Evolutionary conservation across 2,113 vertebrate genomes (phyloP), one percentile per base, ranked within the genome.

Genomic region (Ia io): DNA sequence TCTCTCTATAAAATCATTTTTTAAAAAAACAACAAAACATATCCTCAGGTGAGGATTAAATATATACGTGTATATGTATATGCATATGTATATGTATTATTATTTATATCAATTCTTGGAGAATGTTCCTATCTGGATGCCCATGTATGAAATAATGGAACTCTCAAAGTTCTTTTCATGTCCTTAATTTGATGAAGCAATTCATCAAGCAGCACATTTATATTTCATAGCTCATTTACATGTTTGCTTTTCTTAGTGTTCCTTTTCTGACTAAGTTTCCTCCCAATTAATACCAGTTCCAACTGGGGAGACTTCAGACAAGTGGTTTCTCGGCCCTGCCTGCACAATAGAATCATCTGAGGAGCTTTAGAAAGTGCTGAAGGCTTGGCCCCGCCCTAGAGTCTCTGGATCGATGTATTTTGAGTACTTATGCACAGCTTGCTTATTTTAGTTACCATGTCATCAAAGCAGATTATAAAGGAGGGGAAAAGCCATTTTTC

Each of bases 391-490:
- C 25, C 0, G 0, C 42, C 40, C 47, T 35, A 0, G 25, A 73
- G 51, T n/a, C 18, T 56, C 20, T 28, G 22, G 30, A 23, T 74
- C 84, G n/a, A 6, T 40, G 17, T 32, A 42, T 30, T 77, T 16
- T 20, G 44, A 90, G 42, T 22, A 20, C 16, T 70, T 44, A 13
- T 6, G 13, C 59, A 42, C 23, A 25, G 56, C 79, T 40, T 84
- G 42, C 37, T 83, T 53, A 37, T 76, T 86, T 86, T 74, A 42
- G 88, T 76, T 73, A 80, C 69, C 49, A n/a, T 9, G 53, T 53
- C 42, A 70, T 79, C 76, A 51, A 83, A 94, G 69, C 37, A 80
- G 47, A 51, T 40, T 32, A 53, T 25, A 71, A 71, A 84, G 35
- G 16, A 80, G 16, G 23, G 11, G 28, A 0, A 47, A 73, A 40